phyloP scores from a whole-genome alignment of 2,797 vertebrate species.

The Aselliscus stoliczkanus region DNA sequence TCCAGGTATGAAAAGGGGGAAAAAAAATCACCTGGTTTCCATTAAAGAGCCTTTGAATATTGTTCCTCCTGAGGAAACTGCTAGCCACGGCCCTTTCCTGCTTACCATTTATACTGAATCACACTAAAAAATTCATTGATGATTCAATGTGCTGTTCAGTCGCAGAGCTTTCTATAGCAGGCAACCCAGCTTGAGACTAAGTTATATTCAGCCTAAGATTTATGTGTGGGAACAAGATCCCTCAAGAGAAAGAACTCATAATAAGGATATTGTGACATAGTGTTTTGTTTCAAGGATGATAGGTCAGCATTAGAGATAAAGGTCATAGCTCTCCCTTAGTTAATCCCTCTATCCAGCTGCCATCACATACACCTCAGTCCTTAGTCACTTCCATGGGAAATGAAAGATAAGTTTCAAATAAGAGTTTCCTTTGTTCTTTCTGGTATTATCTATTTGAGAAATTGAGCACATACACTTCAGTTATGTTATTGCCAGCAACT shows the following conservation, averaged over 20 bases:
- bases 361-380: not conserved
- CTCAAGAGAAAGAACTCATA: not conserved
- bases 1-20: not conserved
- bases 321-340: not conserved
- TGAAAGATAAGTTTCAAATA: not conserved
- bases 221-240: not conserved
- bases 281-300: slow-evolving; percentile 40
- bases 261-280: not conserved
- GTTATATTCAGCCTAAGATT: slow-evolving; percentile 36
- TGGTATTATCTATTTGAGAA: not conserved
- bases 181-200: slow-evolving; percentile 11
- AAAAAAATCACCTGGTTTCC: not conserved
- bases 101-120: slow-evolving; percentile 15
- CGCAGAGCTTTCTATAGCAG: not conserved
- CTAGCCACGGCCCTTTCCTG: slow-evolving; percentile 36
- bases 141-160: not conserved
- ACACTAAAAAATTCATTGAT: slow-evolving; percentile 18
- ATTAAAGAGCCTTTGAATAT: slow-evolving; percentile 55
- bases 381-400: not conserved
- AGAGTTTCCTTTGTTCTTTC: not conserved
- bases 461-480: not conserved
- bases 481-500: not conserved
- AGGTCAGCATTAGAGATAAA: slow-evolving; percentile 22
- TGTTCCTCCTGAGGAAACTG: slow-evolving; percentile 27
- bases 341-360: not conserved